Evolutionary conservation across 2,113 vertebrate genomes (phyloP).

Genomic region (Dicentrarchus labrax): DNA sequence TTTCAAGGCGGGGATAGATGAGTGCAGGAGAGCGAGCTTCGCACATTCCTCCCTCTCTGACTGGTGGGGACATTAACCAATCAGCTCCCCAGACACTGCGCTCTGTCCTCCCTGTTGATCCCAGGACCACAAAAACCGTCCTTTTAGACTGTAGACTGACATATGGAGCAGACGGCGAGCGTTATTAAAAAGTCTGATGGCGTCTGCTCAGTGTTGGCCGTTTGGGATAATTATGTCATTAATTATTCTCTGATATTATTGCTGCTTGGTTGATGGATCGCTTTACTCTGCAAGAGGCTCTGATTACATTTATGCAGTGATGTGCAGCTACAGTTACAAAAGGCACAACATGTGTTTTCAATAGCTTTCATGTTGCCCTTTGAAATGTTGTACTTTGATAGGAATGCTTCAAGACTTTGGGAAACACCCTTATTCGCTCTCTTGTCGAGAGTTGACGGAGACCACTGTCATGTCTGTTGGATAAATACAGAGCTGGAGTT

Average conservation of each 20-base stretch:
- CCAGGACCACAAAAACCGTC: neutral
- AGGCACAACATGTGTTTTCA: neutral
- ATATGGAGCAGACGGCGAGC: neutral
- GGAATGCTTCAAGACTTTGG: neutral
- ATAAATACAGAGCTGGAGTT: too few species aligned
- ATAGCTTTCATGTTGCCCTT: neutral
- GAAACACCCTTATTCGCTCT: neutral
- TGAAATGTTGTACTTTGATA: neutral
- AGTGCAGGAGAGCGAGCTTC: conserved; percentile 80
- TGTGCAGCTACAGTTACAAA: neutral
- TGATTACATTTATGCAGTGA: neutral
- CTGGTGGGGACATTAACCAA: conserved; percentile 80
- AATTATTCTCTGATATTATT: neutral
- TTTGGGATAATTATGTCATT: conserved; percentile 1
- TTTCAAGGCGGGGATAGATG: conserved; percentile 85
- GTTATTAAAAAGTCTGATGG: neutral
- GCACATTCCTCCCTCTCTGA: conserved; percentile 79
- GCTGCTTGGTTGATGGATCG: neutral
- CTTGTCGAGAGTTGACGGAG: neutral
- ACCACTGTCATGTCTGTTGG: too few species aligned
- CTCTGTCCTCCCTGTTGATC: conserved; percentile 13
- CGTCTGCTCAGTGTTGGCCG: neutral
- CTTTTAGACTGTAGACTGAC: conserved; percentile 25
- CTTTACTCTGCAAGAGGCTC: neutral
- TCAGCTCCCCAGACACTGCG: conserved; percentile 89